Evolutionary conservation across 1,140 invertebrate species (phyloP).

Genomic region (Zaprionus capensis): DNA sequence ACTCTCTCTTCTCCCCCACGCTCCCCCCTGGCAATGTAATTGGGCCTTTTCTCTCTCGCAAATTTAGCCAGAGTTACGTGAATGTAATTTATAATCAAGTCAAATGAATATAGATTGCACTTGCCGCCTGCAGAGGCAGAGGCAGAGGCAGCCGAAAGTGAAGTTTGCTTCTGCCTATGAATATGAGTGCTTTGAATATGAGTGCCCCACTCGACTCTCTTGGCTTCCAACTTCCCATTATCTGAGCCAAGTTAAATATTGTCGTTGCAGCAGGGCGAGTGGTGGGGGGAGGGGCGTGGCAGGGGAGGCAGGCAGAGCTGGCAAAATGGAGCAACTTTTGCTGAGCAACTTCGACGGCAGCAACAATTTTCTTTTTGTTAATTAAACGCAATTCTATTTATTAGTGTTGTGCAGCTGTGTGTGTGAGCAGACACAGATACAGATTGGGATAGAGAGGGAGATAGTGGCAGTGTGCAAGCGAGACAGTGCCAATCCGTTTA

Average conservation of each 20-base stretch:
- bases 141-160: neutral
- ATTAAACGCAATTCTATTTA: constrained; percentile 79
- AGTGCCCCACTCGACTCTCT: constrained; percentile 8
- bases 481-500: constrained; percentile 46
- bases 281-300: neutral
- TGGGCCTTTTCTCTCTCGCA: neutral
- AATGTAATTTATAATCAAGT: constrained; percentile 37
- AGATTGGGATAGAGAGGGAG: constrained; percentile 6
- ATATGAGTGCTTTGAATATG: constrained; percentile 19
- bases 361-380: constrained; percentile 72
- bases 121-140: constrained; percentile 7
- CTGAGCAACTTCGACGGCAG: constrained; percentile 55
- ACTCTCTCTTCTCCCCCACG: neutral
- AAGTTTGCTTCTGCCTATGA: constrained; percentile 10
- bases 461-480: neutral
- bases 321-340: constrained; percentile 62
- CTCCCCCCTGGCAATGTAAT: neutral
- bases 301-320: constrained; percentile 8
- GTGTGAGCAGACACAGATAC: constrained; percentile 29
- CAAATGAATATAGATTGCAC: constrained; percentile 47
- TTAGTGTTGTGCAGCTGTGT: constrained; percentile 54
- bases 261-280: constrained; percentile 8
- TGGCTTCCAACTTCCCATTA: constrained; percentile 50
- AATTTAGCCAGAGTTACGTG: constrained; percentile 1
- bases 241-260: constrained; percentile 58